Base-by-base conservation (phyloP, 2,113 vertebrate species). In the Barnardius zonarius region DNA sequence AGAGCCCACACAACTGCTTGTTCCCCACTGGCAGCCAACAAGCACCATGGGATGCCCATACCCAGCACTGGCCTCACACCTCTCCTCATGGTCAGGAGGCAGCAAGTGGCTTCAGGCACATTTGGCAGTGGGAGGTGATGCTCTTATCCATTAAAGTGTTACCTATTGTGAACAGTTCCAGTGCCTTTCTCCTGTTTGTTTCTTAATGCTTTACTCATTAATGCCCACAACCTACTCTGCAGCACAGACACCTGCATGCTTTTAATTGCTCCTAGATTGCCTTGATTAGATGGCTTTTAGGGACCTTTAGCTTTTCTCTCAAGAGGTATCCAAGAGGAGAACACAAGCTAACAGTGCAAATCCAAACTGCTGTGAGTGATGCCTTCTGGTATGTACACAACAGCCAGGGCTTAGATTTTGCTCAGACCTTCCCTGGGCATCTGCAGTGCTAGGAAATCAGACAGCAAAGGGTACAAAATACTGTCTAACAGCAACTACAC, bases 201-300 rank as follows among this genome's bases (percentile, higher is more conserved):
- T 76, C 59, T 44, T 28, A 76, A 73, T n/a, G 63, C 54, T 93
- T 86, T 44, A 69, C 72, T 74, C 76, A 41, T 78, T 75, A 93
- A 48, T 72, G 59, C 37, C 76, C 9, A 6, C 78, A 75, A 49
- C 41, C 39, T 39, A 11, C 61, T 35, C 73, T 37, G 73, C 5
- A 0, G 54, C 84, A 82, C 10, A 6, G 70, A 87, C 57, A 83
- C 83, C 73, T 64, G 78, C 66, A 64, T 1, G 10, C n/a, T 90
- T 67, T 61, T 94, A 94, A 96, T 78, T 93, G 75, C 75, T 68
- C 57, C 85, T 57, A 57, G 57, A 85, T 73, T 83, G 85, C 82
- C 69, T 89, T 79, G 77, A 87, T 89, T 85, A 87, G 77, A 24
- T 2, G 4, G 72, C 22, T 88, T 83, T 61, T 3, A 17, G 92